phyloP scores from a whole-genome alignment of 35 echinoderm and acorn worm species.

The Heliocidaris erythrogramma region DNA sequence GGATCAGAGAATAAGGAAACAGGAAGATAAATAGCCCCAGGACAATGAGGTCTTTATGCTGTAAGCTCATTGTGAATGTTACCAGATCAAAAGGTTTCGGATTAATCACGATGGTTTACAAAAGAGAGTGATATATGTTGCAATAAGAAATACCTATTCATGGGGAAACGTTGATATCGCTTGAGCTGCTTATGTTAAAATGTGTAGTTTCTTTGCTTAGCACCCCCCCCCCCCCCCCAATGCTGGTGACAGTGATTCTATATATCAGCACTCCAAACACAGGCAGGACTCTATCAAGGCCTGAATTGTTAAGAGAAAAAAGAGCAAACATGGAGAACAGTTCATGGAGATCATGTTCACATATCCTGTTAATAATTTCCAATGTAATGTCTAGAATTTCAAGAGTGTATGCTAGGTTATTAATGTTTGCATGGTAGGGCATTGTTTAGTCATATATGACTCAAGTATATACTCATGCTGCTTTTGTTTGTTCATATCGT shows the following conservation, averaged over 20 bases:
- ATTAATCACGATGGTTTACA: not conserved
- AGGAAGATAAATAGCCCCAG: not conserved
- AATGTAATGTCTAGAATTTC: not conserved
- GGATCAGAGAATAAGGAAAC: slow-evolving; percentile 9
- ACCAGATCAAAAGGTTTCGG: slow-evolving; percentile 2
- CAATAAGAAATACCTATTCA: too few relatives aligned
- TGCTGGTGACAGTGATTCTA: not conserved
- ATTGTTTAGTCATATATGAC: not conserved
- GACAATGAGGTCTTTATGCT: slow-evolving; percentile 1
- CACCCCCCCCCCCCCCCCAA: too few relatives aligned
- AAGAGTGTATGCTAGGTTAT: not conserved
- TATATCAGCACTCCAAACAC: not conserved
- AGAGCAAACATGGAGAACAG: not conserved
- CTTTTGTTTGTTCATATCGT: not conserved
- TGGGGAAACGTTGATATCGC: too few relatives aligned
- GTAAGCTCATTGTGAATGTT: slow-evolving; percentile 11
- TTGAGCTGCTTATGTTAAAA: too few relatives aligned
- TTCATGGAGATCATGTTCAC: not conserved
- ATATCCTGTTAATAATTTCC: not conserved
- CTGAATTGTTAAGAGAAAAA: not conserved
- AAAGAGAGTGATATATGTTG: not conserved
- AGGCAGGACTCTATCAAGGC: not conserved
- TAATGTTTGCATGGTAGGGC: not conserved
- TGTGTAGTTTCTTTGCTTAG: too few relatives aligned
- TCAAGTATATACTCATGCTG: not conserved